A percentile compares a stretch with the other conserved stretches of the same genome.
Conservation (phyloP, 2,888 invertebrate species). For the Aricia artaxerxes region DNA sequence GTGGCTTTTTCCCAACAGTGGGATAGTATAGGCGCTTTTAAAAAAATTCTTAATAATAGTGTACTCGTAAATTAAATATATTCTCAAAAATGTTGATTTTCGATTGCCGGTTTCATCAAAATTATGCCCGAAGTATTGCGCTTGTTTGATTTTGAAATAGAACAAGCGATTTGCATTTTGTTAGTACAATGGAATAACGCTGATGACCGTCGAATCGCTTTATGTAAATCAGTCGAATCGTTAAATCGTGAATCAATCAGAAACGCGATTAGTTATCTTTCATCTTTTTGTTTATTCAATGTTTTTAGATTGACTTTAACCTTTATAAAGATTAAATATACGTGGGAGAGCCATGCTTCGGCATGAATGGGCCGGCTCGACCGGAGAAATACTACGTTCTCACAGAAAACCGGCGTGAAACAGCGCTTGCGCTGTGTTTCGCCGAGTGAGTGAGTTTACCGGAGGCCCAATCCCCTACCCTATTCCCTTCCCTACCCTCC, state of each 20-base stretch:
- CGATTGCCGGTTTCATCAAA: not conserved
- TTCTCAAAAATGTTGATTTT: not conserved
- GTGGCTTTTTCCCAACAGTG: too few species aligned
- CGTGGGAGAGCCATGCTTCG: too few species aligned
- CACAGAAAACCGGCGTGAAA: too few species aligned
- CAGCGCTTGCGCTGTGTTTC: too few species aligned
- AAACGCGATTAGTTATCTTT: not conserved
- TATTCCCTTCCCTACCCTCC: too few species aligned
- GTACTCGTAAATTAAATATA: too few species aligned
- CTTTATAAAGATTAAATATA: not conserved
- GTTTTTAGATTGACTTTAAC: not conserved
- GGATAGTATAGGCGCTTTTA: too few species aligned
- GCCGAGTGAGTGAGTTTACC: too few species aligned
- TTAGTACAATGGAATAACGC: conserved; percentile 19
- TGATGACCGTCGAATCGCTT: conserved; percentile 5
- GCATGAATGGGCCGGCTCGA: too few species aligned
- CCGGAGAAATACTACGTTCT: too few species aligned
- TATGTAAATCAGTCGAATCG: conserved; percentile 10
- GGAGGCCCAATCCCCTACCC: too few species aligned
- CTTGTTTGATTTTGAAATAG: conserved; percentile 12
- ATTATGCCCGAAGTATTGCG: not conserved
- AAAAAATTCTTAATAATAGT: too few species aligned
- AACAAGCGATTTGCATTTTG: conserved; percentile 12
- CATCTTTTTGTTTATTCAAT: not conserved
- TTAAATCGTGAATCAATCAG: conserved; percentile 2